Evolutionary conservation across 2,113 vertebrate genomes (phyloP), one percentile per base, ranked within the genome.

Genomic region (Lampris incognitus): DNA sequence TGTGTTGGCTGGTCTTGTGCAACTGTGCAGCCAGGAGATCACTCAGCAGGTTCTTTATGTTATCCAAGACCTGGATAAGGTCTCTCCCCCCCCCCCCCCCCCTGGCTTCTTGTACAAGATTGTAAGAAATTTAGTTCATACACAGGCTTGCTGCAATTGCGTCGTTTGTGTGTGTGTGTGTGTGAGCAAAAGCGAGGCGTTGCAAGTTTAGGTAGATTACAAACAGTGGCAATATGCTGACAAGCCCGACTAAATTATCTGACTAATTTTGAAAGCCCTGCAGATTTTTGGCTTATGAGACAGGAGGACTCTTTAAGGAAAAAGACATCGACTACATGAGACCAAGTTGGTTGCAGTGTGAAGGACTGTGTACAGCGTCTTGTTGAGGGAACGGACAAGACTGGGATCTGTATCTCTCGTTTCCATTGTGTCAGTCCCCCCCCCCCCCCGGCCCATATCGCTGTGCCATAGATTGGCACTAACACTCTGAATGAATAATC

Each of bases 91-190:
- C 46, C 55, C 2, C 52, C 50, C 44, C 9, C 24, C n/a, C 10
- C 9, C 55, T 60, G 81, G 91, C 91, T 81, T 90, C 81, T 91
- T 93, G 78, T 88, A 59, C 76, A 56, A 42, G 89, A 91, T 0
- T 24, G 24, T 24, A 24, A 24, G 24, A 92, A 88, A 90, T 81
- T 84, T 10, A 58, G 81, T 86, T 81, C 82, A 60, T 76, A 78
- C 59, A 72, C 37, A 48, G 0, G 1, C 39, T 46, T 65, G 7
- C 55, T 39, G 87, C 81, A 80, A 82, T 84, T 10, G 87, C 38
- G 56, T 69, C 40, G 66, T 56, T 36, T 58, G 66, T 56, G 40
- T 57, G 85, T 88, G 69, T 87, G 86, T 86, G 57, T 76, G 82
- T 52, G 65, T 61, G 85, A 79, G 70, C 71, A 87, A 86, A 37